A percentile compares a stretch with the other conserved stretches of the same genome.
These are phyloP conservation scores for Eulithis testata DNA, from an alignment of 2,888 invertebrate species.

Conservation along the genomic window DNA sequence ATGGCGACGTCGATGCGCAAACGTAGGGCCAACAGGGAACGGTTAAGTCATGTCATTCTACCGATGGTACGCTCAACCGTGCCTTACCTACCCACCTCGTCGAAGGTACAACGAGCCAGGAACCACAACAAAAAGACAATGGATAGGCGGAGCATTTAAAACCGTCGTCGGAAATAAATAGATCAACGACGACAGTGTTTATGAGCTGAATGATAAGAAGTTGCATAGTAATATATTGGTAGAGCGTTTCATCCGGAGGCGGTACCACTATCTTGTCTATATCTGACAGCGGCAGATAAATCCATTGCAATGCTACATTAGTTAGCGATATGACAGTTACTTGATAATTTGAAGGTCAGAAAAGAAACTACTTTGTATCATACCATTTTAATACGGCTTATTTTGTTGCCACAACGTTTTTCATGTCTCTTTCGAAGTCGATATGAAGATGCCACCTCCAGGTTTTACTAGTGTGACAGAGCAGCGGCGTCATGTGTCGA, in stretches of 20 bases:
- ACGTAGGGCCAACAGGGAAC: conserved; percentile 52
- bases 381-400: not conserved
- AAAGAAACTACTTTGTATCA: not conserved
- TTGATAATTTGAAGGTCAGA: not conserved
- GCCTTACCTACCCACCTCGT: conserved; percentile 53
- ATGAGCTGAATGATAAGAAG: conserved; percentile 13
- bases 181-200: conserved; percentile 24
- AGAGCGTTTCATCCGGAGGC: conserved; percentile 25
- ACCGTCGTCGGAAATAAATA: conserved; percentile 19
- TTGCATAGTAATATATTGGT: conserved; percentile 4
- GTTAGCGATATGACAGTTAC: conserved; percentile 6
- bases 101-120: conserved; percentile 49
- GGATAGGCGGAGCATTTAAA: conserved; percentile 32
- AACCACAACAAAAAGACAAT: conserved; percentile 41
- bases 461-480: conserved; percentile 33
- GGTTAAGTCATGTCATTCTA: conserved; percentile 62
- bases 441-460: conserved; percentile 38
- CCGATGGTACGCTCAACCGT: conserved; percentile 51
- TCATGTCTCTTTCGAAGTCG: not conserved
- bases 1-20: conserved; percentile 66
- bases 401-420: not conserved
- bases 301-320: conserved; percentile 4
- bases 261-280: conserved; percentile 19
- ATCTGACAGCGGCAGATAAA: conserved; percentile 12
- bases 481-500: conserved; percentile 42